Conservation (phyloP, 2,888 invertebrate genomes). For the Andrena marginata region DNA sequence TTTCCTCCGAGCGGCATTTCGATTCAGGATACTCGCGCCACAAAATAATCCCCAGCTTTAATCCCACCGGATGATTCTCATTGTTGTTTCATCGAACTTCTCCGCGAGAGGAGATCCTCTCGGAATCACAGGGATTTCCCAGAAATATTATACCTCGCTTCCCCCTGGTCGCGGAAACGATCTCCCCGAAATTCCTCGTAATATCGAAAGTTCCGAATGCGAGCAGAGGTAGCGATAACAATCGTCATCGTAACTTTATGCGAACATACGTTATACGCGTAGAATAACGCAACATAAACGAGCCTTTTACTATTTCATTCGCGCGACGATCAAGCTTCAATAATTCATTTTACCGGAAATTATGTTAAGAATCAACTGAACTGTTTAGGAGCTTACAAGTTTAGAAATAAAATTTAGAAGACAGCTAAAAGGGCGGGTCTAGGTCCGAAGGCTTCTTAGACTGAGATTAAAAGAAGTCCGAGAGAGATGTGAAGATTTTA, state of each 20-base stretch:
- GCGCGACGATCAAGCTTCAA: not conserved
- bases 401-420: no score
- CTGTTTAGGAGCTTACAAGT: no score
- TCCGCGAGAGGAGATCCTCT: conserved; percentile 52
- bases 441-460: no score
- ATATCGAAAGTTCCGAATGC: conserved; percentile 9
- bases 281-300: no score
- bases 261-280: not conserved
- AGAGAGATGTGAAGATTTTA: not conserved
- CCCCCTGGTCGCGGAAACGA: conserved; percentile 31
- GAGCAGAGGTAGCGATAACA: conserved; percentile 18
- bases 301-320: not conserved
- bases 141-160: conserved; percentile 62
- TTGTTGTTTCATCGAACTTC: conserved; percentile 73
- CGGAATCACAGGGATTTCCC: conserved; percentile 64
- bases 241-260: not conserved
- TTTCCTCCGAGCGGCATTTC: conserved; percentile 61
- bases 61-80: conserved; percentile 69
- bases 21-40: conserved; percentile 58
- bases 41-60: conserved; percentile 71
- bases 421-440: no score
- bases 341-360: no score
- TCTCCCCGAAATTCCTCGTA: conserved; percentile 45
- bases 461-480: no score
- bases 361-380: no score